Conservation (phyloP, 2,113 vertebrate genomes). For the Polyodon spathula region DNA sequence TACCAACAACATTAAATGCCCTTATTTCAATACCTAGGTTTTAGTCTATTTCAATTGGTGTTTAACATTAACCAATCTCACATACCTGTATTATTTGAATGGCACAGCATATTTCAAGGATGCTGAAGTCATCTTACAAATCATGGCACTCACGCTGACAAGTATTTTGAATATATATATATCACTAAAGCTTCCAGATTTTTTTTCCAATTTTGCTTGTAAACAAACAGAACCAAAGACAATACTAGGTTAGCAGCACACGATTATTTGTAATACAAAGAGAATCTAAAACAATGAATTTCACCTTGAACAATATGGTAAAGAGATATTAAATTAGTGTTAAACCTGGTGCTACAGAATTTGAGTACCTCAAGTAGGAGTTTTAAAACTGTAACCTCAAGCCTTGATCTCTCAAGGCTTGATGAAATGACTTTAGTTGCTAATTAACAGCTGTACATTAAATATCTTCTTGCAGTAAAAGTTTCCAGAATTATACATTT, state of each 20-base stretch:
- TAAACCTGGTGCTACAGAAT: slow-evolving; percentile 45
- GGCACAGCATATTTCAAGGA: slow-evolving; percentile 3
- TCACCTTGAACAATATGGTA: slow-evolving; percentile 11
- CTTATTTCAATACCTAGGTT: slow-evolving; percentile 16
- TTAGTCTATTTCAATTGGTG: slow-evolving; percentile 21
- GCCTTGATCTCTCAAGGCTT: slow-evolving; percentile 63
- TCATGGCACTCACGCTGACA: slow-evolving; percentile 29
- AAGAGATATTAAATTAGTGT: slow-evolving; percentile 15
- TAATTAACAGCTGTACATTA: slow-evolving; percentile 14
- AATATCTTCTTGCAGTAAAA: slow-evolving; percentile 19
- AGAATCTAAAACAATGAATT: too few species aligned
- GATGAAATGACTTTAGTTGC: slow-evolving; percentile 40
- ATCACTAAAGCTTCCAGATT: too few species aligned
- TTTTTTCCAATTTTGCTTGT: neutral
- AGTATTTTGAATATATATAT: slow-evolving; percentile 14
- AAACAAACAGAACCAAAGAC: neutral
- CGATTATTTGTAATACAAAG: slow-evolving; percentile 24
- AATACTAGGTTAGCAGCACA: neutral
- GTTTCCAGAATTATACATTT: slow-evolving; percentile 25
- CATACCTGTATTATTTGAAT: neutral
- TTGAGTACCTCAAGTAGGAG: too few species aligned
- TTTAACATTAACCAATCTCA: slow-evolving; percentile 11
- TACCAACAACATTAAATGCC: slow-evolving; percentile 19
- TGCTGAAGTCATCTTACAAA: neutral
- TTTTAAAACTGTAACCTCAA: slow-evolving; percentile 20